These are phyloP conservation scores for Drosophila orosa DNA, from an alignment of 1,140 invertebrate species.

Conservation along the genomic window DNA sequence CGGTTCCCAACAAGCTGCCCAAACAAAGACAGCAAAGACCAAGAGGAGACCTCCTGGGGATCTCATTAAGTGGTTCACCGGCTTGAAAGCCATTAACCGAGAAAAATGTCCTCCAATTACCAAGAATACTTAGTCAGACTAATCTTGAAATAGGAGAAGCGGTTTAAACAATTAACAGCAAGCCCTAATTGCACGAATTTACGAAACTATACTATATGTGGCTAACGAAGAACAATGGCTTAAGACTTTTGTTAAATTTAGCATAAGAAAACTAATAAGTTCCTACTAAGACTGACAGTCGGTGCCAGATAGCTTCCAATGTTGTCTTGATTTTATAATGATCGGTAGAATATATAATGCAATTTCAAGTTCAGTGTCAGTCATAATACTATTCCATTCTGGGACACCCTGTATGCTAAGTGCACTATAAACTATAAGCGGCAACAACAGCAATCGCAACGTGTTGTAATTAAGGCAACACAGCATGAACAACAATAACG, in stretches of 20 bases:
- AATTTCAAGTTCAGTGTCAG: slow-evolving; percentile 17
- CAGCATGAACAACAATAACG: slow-evolving; percentile 54
- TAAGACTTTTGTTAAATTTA: not conserved
- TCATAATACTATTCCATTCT: slow-evolving; percentile 4
- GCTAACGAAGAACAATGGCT: not conserved
- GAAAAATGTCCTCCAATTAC: slow-evolving; percentile 53
- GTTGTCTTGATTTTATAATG: too few relatives aligned
- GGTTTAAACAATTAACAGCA: slow-evolving; percentile 10
- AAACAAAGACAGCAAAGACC: slow-evolving; percentile 2
- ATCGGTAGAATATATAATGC: not conserved
- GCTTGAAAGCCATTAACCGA: slow-evolving; percentile 46
- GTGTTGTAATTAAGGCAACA: slow-evolving; percentile 73
- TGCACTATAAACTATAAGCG: slow-evolving; percentile 58
- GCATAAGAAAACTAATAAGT: not conserved
- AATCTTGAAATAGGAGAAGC: slow-evolving; percentile 24
- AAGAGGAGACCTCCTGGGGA: slow-evolving; percentile 44
- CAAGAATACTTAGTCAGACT: slow-evolving; percentile 12
- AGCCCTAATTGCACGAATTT: not conserved
- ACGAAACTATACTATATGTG: not conserved
- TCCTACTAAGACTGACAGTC: too few relatives aligned
- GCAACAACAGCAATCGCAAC: slow-evolving; percentile 48
- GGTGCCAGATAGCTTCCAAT: not conserved
- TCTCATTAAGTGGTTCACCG: slow-evolving; percentile 36
- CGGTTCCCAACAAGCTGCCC: slow-evolving; percentile 30
- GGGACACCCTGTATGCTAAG: slow-evolving; percentile 58